Base-by-base conservation (phyloP, 2,113 vertebrate species). In the Tautogolabrus adspersus region DNA sequence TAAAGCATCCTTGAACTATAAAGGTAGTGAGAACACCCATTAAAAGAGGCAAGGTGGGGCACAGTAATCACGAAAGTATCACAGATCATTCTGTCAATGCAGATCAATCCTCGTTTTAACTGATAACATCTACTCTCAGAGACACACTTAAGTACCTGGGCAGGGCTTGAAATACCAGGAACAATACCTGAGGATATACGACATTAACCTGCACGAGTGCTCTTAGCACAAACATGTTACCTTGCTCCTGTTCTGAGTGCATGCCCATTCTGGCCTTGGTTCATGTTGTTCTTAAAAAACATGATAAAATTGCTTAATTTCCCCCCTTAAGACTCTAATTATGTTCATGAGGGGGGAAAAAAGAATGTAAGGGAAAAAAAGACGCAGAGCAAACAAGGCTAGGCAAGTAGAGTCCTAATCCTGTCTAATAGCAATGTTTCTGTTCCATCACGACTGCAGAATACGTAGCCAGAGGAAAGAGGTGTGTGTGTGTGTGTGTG, bases 371-470 rank as follows among this genome's bases (percentile, higher is more conserved):
- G 46, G 38, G 10, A 66, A 58, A 58, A 21, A 30, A 19, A 16
- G 58, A 38, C 40, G 6, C 30, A 73, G 78, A 79, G 65, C 1
- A 16, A 70, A 82, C 88, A 85, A 91, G 84, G 75, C 63, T 1
- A 3, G 79, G 51, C 87, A 89, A 79, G 86, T 66, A 19, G 54
- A 66, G 13, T 56, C 47, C 44, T 90, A 85, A 86, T 90, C 79
- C 82, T 74, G 74, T 76, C 69, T 86, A 75, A 86, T 73, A 69
- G 83, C 77, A 30, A 51, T 0, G 72, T 79, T 65, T 86, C 58
- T 86, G 67, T 79, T 72, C 57, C 57, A 69, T 81, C 64, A 18
- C 38, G 57, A 67, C 72, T 69, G 44, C 54, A 77, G 26, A 79
- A 72, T 73, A 51, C 62, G 57, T 66, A 11, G 62, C 69, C 65